Evolutionary conservation across 2,888 invertebrate genomes (phyloP).

Genomic region (Yponomeuta evonymella): DNA sequence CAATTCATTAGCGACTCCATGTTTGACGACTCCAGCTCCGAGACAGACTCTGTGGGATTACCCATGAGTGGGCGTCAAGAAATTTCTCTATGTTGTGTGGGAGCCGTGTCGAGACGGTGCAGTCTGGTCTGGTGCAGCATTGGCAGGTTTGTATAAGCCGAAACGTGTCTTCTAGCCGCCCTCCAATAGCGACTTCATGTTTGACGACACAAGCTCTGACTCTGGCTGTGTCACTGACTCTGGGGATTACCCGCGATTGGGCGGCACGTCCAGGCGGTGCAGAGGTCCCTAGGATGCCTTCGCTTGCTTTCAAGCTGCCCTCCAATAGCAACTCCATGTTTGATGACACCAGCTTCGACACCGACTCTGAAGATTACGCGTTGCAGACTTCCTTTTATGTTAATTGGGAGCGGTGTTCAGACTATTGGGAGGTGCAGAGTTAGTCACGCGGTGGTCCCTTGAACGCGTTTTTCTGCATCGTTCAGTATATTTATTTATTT

Average conservation of each 20-base stretch:
- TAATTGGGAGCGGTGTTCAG: too few relatives aligned
- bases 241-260: constrained; percentile 85
- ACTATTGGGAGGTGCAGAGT: too few relatives aligned
- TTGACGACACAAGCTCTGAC: constrained; percentile 70
- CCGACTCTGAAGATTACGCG: constrained; percentile 72
- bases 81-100: too few relatives aligned
- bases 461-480: too few relatives aligned
- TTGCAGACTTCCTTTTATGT: not conserved
- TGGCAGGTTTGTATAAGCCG: too few relatives aligned
- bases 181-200: constrained; percentile 77
- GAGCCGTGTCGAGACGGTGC: too few relatives aligned
- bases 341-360: constrained; percentile 71
- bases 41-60: too few relatives aligned
- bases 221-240: constrained; percentile 81
- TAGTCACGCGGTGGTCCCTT: too few relatives aligned
- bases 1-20: constrained; percentile 77
- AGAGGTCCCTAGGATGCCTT: too few relatives aligned
- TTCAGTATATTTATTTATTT: too few relatives aligned
- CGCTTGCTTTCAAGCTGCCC: constrained; percentile 33
- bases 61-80: too few relatives aligned
- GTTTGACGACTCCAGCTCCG: constrained; percentile 66
- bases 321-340: constrained; percentile 77
- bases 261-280: not conserved
- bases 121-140: too few relatives aligned
- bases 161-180: constrained; percentile 33